A percentile compares a stretch with the other conserved stretches of the same genome.
These are phyloP conservation scores for Linyphia triangularis DNA, from an alignment of 2,888 invertebrate genomes.

Conservation along the genomic window DNA sequence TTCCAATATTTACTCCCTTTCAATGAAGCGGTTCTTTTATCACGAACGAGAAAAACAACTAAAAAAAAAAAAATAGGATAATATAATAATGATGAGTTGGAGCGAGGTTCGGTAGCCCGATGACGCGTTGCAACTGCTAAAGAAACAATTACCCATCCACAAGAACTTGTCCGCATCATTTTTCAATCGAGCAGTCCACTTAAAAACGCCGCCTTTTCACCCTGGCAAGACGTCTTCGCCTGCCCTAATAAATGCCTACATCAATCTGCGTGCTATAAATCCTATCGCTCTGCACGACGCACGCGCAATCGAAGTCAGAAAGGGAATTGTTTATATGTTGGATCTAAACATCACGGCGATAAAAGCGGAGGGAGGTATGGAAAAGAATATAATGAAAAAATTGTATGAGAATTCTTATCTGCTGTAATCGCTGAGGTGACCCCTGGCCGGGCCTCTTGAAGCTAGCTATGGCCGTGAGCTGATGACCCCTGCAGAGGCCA, in stretches of 20 bases:
- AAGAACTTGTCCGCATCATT: conserved; percentile 41
- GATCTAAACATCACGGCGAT: conserved; percentile 46
- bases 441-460: conserved; percentile 20
- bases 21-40: conserved; percentile 2
- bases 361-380: conserved; percentile 1
- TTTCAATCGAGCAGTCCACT: conserved; percentile 64
- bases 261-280: conserved; percentile 66
- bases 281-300: conserved; percentile 60
- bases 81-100: conserved; percentile 28
- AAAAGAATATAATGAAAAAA: neutral
- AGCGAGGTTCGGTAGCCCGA: conserved; percentile 25
- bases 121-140: conserved; percentile 29
- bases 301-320: conserved; percentile 24
- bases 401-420: conserved; percentile 31
- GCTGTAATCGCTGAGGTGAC: conserved; percentile 48
- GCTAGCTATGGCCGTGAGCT: neutral
- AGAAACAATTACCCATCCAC: conserved; percentile 62
- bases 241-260: conserved; percentile 59
- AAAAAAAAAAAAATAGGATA: neutral
- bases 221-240: conserved; percentile 32
- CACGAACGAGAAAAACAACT: neutral
- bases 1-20: neutral
- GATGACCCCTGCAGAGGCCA: conserved; percentile 15
- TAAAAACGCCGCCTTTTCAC: conserved; percentile 53
- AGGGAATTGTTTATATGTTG: conserved; percentile 38